Conservation (phyloP, 2,888 invertebrate species). For the Alloplasta piceator region DNA sequence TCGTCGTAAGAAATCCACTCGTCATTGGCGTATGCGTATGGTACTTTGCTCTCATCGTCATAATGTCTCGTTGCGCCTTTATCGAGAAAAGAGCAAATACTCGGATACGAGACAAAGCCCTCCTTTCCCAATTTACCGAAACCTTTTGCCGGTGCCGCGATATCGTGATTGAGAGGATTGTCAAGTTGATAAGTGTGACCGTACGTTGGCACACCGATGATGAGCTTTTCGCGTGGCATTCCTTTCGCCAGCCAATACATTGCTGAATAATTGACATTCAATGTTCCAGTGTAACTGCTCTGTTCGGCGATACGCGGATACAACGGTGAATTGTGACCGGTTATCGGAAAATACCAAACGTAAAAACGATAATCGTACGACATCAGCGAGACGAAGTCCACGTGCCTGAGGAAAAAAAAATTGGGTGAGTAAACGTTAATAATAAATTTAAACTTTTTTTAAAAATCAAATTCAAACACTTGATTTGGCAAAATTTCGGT, state of each 20-base stretch:
- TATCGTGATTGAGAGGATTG: constrained; percentile 87
- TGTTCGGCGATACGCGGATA: constrained; percentile 86
- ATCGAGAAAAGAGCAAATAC: constrained; percentile 88
- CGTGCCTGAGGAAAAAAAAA: constrained; percentile 84
- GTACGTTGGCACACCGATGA: constrained; percentile 94
- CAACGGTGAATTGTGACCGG: constrained; percentile 93
- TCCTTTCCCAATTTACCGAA: constrained; percentile 87
- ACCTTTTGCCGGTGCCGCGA: constrained; percentile 89
- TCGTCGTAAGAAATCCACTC: constrained; percentile 95
- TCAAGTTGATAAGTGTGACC: constrained; percentile 88
- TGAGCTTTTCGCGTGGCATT: constrained; percentile 90
- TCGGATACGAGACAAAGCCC: constrained; percentile 90
- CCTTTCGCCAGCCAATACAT: constrained; percentile 91
- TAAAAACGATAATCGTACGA: constrained; percentile 95
- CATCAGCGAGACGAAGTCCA: constrained; percentile 96
- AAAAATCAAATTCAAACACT: too few species aligned
- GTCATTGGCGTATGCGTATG: constrained; percentile 88
- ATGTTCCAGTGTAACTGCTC: constrained; percentile 87
- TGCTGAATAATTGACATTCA: constrained; percentile 93
- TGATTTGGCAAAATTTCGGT: too few species aligned
- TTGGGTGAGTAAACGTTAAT: constrained; percentile 16
- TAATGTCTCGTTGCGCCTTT: constrained; percentile 85
- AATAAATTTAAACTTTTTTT: constrained; percentile 6
- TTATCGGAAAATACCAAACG: constrained; percentile 90
- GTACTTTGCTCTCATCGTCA: constrained; percentile 89